Percentiles rank a stretch among this genome's conserved stretches.
Evolutionary conservation across 2,113 vertebrate genomes (phyloP).

Genomic region (Brachirus orientalis): DNA sequence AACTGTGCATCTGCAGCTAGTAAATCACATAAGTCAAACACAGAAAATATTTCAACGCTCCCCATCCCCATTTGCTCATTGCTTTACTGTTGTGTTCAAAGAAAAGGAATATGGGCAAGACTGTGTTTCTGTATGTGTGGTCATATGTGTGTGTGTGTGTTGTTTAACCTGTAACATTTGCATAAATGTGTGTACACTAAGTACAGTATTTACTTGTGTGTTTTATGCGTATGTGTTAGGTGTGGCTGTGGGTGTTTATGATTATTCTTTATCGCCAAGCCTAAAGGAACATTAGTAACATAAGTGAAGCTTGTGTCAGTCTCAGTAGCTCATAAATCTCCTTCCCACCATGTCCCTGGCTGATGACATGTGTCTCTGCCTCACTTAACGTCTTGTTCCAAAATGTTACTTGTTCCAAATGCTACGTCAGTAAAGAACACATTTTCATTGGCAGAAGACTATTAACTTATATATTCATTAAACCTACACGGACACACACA

Average conservation of each 20-base stretch:
- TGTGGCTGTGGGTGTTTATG: constrained; percentile 39
- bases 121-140: constrained; percentile 4
- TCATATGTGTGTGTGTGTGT: constrained; percentile 1
- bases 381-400: constrained; percentile 43
- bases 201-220: constrained; percentile 3
- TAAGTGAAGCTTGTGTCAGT: constrained; percentile 37
- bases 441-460: constrained; percentile 39
- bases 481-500: neutral
- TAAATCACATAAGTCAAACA: constrained; percentile 24
- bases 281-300: constrained; percentile 29
- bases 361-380: constrained; percentile 52
- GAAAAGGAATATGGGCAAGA: neutral
- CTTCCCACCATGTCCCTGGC: constrained; percentile 45
- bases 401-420: constrained; percentile 35
- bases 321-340: constrained; percentile 54
- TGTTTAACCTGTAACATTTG: neutral
- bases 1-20: constrained; percentile 33
- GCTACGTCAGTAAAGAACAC: constrained; percentile 30
- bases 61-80: constrained; percentile 11
- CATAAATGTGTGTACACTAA: neutral
- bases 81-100: constrained; percentile 23
- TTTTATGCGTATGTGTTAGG: constrained; percentile 4
- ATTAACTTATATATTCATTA: constrained; percentile 11
- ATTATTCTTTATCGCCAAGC: constrained; percentile 35
- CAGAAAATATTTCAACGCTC: constrained; percentile 18